Evolutionary conservation across 1,140 invertebrate genomes (phyloP).

Genomic region (Diachasmimorpha longicaudata): DNA sequence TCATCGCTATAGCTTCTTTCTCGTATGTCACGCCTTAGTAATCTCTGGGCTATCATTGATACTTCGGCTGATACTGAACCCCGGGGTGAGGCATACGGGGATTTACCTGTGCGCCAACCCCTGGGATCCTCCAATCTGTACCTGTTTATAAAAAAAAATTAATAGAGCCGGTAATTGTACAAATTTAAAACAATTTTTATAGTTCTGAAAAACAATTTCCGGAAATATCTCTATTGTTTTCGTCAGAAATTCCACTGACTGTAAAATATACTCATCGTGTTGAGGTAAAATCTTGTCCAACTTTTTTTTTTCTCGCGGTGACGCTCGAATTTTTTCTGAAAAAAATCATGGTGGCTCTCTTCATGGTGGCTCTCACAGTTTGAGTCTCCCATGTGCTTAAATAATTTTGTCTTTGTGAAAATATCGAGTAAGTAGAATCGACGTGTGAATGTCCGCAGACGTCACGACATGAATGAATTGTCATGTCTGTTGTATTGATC

Average conservation of each 20-base stretch:
- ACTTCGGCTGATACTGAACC: conserved; percentile 72
- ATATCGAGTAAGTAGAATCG: not conserved
- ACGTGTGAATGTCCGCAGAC: not conserved
- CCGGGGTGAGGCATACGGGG: conserved; percentile 79
- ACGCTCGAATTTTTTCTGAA: too few relatives aligned
- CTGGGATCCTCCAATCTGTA: conserved; percentile 83
- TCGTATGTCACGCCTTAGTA: conserved; percentile 65
- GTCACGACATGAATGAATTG: not conserved
- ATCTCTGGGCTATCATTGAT: conserved; percentile 57
- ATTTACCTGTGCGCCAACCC: conserved; percentile 69
- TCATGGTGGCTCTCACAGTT: too few relatives aligned
- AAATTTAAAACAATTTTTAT: not conserved
- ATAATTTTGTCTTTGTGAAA: not conserved
- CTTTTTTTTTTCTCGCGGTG: too few relatives aligned
- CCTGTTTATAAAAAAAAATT: conserved; percentile 37
- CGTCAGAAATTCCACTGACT: too few relatives aligned
- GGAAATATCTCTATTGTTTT: too few relatives aligned
- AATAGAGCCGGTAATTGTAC: not conserved
- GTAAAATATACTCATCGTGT: too few relatives aligned
- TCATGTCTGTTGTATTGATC: not conserved
- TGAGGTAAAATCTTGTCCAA: too few relatives aligned
- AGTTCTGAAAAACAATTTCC: too few relatives aligned
- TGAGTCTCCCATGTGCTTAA: too few relatives aligned
- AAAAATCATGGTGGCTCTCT: too few relatives aligned
- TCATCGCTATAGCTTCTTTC: conserved; percentile 61